phyloP scores from a whole-genome alignment of 1,140 invertebrate species.

The Choristoneura fumiferana region DNA sequence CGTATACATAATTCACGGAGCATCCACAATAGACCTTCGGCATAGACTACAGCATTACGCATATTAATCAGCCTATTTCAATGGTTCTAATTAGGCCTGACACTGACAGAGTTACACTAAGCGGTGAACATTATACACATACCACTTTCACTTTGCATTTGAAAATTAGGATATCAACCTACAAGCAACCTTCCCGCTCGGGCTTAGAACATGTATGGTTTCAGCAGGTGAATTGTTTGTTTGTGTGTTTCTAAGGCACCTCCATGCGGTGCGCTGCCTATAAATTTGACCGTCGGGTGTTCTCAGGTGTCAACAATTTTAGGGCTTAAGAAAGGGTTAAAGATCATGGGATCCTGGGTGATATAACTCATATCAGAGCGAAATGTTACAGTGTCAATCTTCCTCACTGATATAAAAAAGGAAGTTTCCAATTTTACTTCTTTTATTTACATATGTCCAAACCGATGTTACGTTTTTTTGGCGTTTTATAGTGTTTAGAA shows the following conservation, averaged over 20 bases:
- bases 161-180: background rate
- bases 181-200: background rate
- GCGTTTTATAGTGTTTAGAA: too few species aligned
- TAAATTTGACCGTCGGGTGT: constrained; percentile 15
- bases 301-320: constrained; percentile 15
- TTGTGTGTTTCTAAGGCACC: background rate
- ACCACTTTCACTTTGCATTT: constrained; percentile 2
- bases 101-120: constrained; percentile 66
- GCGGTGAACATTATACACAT: constrained; percentile 44
- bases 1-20: constrained; percentile 16
- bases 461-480: too few species aligned
- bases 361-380: too few species aligned
- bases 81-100: constrained; percentile 69
- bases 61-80: constrained; percentile 73
- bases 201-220: too few species aligned
- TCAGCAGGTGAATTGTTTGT: too few species aligned
- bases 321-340: constrained; percentile 10
- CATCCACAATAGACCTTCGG: constrained; percentile 16
- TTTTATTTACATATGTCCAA: too few species aligned
- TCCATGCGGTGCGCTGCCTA: constrained; percentile 12
- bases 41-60: constrained; percentile 52
- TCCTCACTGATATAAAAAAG: too few species aligned
- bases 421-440: too few species aligned
- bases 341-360: too few species aligned
- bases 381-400: too few species aligned